Evolutionary conservation across 2,888 invertebrate genomes (phyloP), one percentile per base, ranked within the genome.

Genomic region (Drosophila picticornis): DNA sequence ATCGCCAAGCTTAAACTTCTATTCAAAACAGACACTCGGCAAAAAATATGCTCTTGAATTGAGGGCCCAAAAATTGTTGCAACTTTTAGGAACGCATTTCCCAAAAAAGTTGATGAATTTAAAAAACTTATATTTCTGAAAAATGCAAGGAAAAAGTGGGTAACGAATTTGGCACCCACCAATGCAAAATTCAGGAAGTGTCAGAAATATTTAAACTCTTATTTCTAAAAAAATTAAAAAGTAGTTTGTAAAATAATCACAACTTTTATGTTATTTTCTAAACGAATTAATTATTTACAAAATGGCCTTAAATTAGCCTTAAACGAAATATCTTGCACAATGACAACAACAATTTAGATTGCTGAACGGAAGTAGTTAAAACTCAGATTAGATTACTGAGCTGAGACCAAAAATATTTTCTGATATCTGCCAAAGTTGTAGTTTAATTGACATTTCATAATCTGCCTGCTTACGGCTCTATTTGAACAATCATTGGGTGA

Each of bases 81-180:
- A 43, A 13, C 11, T 40, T 40, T 40, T n/a, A 2, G n/a, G 0
- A 11, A 40, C 29, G 0, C 7, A 5, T 36, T 36, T 16, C 16
- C 36, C 16, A 16, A 36, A 36, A 36, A 36, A 16, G 0, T 19
- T 7, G 0, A 9, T 3, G 19, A 19, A n/a, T 46, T 46, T 4
- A 2, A 13, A 22, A 46, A 46, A 16, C 2, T 9, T 13, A 16
- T 22, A 9, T 46, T 46, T 22, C 22, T 13, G 13, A 13, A 7
- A 43, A 7, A 22, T 1, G 22, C 13, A 2, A 3, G 22, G 11
- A 13, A 13, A 22, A 43, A 11, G 11, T 13, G 11, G 38, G 9
- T n/a, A 4, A n/a, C 4, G n/a, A 40, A n/a, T n/a, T 10, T 40
- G 1, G 3, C 2, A 0, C 3, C 9, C 3, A 9, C n/a, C n/a